Evolutionary conservation across 2,888 invertebrate genomes (phyloP).

Genomic region (Leptopilina drosophilae): DNA sequence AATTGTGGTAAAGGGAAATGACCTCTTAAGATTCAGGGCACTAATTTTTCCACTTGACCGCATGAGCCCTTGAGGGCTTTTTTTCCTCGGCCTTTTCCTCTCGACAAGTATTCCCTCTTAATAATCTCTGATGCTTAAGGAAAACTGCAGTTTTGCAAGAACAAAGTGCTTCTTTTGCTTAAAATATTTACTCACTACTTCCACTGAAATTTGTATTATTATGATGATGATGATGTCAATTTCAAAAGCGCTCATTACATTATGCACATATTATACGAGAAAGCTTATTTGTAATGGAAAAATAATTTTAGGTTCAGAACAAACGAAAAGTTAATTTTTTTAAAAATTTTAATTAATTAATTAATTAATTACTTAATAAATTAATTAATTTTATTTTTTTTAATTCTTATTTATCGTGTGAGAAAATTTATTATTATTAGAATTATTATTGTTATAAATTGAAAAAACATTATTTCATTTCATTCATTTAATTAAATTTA

Average conservation of each 20-base stretch:
- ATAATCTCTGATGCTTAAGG: not conserved
- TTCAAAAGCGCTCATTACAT: not conserved
- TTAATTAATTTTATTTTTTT: too few relatives aligned
- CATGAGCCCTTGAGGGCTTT: conserved; percentile 32
- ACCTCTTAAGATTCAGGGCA: conserved; percentile 18
- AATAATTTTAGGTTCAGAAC: too few relatives aligned
- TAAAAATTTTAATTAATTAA: too few relatives aligned
- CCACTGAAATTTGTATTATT: not conserved
- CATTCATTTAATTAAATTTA: too few relatives aligned
- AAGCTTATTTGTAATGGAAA: too few relatives aligned
- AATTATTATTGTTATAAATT: too few relatives aligned
- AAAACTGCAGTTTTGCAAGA: conserved; percentile 23
- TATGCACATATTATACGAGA: too few relatives aligned
- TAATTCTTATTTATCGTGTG: too few relatives aligned
- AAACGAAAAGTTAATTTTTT: too few relatives aligned
- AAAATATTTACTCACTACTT: conserved; percentile 2
- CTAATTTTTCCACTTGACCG: conserved; percentile 33
- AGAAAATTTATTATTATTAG: too few relatives aligned
- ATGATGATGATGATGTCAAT: not conserved
- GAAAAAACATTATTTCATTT: too few relatives aligned
- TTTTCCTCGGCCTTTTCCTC: conserved; percentile 17
- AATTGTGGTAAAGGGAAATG: not conserved
- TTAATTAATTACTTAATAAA: too few relatives aligned
- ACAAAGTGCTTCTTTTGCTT: not conserved
- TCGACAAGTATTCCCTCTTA: conserved; percentile 11